These are phyloP conservation scores for Myotis davidii DNA, from an alignment of 2,113 vertebrate genomes.

Conservation along the genomic window DNA sequence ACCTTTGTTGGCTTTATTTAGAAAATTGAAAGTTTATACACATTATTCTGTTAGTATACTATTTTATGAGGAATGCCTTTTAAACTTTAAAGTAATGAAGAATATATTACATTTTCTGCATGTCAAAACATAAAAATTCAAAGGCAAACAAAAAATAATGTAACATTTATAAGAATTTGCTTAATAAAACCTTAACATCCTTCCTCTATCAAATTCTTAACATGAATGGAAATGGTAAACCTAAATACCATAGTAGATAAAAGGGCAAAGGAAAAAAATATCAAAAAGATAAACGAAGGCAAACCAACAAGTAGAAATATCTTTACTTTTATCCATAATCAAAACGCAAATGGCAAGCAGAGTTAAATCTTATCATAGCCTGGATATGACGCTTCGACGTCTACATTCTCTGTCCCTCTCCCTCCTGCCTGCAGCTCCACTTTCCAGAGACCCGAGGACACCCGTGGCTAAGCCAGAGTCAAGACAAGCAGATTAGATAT, in stretches of 20 bases:
- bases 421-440: not conserved
- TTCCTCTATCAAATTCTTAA: not conserved
- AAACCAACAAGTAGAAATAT: not conserved
- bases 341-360: not conserved
- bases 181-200: not conserved
- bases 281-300: not conserved
- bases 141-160: not conserved
- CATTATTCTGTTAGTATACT: not conserved
- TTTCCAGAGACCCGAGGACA: not conserved
- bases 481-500: not conserved
- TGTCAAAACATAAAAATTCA: slow-evolving; percentile 33
- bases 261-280: not conserved
- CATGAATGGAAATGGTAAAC: slow-evolving; percentile 1
- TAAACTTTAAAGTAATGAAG: not conserved
- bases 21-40: not conserved
- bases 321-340: not conserved
- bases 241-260: not conserved
- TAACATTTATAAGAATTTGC: not conserved
- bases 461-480: not conserved
- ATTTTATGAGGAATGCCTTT: not conserved
- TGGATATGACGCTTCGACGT: too few relatives aligned
- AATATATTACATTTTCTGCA: not conserved
- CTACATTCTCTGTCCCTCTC: too few relatives aligned
- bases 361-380: not conserved
- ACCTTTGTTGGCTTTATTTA: not conserved